Percentiles rank a stretch among this genome's conserved stretches.
Evolutionary conservation across 1,140 invertebrate genomes (phyloP).

Genomic region (Caenorhabditis tropicalis): DNA sequence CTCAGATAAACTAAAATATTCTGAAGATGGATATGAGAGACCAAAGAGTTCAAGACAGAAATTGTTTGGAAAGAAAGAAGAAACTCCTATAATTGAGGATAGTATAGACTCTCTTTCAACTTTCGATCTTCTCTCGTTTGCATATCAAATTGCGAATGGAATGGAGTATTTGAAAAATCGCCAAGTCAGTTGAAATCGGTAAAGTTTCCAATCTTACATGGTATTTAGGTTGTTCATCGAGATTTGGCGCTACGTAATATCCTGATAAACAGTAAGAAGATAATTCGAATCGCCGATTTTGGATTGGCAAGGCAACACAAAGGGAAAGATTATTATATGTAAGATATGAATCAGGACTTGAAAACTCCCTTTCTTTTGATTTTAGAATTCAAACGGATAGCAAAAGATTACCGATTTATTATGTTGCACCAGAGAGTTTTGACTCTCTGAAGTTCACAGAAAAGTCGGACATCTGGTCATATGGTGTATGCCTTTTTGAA

Average conservation of each 20-base stretch:
- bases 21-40: background rate
- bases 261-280: background rate
- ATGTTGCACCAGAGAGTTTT: background rate
- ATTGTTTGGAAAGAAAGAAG: background rate
- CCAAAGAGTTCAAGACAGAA: background rate
- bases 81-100: background rate
- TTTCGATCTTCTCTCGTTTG: background rate
- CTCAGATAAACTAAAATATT: background rate
- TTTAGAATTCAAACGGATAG: background rate
- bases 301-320: background rate
- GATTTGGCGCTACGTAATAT: conserved; percentile 11
- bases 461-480: conserved; percentile 10
- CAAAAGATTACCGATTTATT: background rate
- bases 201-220: background rate
- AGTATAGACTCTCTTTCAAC: background rate
- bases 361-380: background rate
- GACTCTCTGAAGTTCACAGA: background rate
- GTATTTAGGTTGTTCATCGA: background rate
- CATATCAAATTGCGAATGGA: background rate
- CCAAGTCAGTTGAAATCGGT: background rate
- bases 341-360: too few relatives aligned
- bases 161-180: background rate
- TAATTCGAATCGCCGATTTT: background rate
- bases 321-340: background rate
- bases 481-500: background rate